phyloP scores from a whole-genome alignment of 2,113 vertebrate genomes.

The Rhadina sibilatrix region DNA sequence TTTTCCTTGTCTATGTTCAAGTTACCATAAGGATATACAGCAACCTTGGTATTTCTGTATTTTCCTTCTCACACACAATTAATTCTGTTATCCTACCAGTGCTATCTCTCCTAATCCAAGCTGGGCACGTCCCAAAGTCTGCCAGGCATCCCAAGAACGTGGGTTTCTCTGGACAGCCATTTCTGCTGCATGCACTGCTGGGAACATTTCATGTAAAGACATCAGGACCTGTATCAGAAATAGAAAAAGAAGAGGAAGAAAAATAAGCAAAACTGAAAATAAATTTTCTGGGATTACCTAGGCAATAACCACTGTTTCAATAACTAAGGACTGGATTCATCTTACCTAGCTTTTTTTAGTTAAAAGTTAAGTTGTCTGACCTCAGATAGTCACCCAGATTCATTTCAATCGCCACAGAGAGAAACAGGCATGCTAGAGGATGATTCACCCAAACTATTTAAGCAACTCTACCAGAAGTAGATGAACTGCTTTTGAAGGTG shows the following conservation, averaged over 20 bases:
- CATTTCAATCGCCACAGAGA: background rate
- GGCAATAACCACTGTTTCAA: background rate
- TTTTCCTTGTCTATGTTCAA: background rate
- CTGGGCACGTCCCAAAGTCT: slow-evolving; percentile 92
- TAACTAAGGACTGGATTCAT: background rate
- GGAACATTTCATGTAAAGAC: slow-evolving; percentile 90
- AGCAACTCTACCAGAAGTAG: background rate
- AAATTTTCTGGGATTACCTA: background rate
- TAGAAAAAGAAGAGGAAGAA: background rate
- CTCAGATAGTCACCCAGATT: background rate
- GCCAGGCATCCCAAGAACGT: slow-evolving; percentile 92
- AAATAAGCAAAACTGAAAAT: background rate
- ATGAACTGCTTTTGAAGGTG: background rate
- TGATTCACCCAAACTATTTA: background rate
- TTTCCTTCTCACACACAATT: background rate
- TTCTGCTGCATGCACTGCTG: slow-evolving; percentile 92
- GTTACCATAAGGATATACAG: background rate
- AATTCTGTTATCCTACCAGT: slow-evolving; percentile 75
- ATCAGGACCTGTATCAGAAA: slow-evolving; percentile 81
- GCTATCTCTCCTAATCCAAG: slow-evolving; percentile 92
- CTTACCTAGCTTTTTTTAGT: background rate
- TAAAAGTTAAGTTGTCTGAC: background rate
- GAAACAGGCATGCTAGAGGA: background rate
- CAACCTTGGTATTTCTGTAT: background rate
- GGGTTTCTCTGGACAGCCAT: slow-evolving; percentile 87